Percentiles rank a stretch among this genome's conserved stretches.
Conservation (phyloP, 2,113 vertebrate species). For the Nannobrachium achirus region DNA sequence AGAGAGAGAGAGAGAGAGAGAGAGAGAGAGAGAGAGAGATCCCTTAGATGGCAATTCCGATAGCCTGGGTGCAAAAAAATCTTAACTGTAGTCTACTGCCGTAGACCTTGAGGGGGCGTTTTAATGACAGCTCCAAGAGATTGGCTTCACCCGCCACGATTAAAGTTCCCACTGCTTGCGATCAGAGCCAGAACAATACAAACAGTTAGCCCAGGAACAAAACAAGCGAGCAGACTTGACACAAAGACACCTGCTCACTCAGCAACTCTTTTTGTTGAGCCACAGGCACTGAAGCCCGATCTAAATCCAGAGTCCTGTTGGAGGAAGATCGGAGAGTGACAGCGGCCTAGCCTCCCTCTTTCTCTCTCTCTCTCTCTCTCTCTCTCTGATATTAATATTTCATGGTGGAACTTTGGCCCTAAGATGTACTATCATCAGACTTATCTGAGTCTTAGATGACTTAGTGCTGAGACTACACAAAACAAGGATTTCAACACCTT, state of each 20-base stretch:
- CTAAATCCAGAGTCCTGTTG: slow-evolving; percentile 69
- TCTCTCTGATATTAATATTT: slow-evolving; percentile 73
- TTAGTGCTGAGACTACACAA: slow-evolving; percentile 72
- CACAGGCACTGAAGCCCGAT: slow-evolving; percentile 61
- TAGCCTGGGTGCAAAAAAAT: slow-evolving; percentile 69
- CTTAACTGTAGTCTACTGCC: slow-evolving; percentile 30
- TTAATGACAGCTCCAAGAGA: slow-evolving; percentile 80
- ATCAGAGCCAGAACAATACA: slow-evolving; percentile 73
- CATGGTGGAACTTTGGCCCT: slow-evolving; percentile 70
- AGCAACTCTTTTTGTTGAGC: slow-evolving; percentile 67
- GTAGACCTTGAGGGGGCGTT: slow-evolving; percentile 70
- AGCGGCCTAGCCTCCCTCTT: slow-evolving; percentile 63
- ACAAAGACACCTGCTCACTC: slow-evolving; percentile 77
- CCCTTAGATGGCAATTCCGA: slow-evolving; percentile 73
- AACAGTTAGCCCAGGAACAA: slow-evolving; percentile 74
- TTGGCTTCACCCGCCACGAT: slow-evolving; percentile 73
- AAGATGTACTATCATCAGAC: slow-evolving; percentile 56
- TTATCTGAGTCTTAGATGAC: slow-evolving; percentile 64
- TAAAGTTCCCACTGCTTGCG: slow-evolving; percentile 72
- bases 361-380: slow-evolving; percentile 47
- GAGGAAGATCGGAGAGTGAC: slow-evolving; percentile 74
- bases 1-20: slow-evolving; percentile 46
- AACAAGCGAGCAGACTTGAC: slow-evolving; percentile 58
- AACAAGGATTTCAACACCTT: slow-evolving; percentile 51
- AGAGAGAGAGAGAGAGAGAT: slow-evolving; percentile 34